Evolutionary conservation across 2,113 vertebrate species (phyloP), one percentile per base, ranked within the genome.

Genomic region (Xiphophorus maculatus): DNA sequence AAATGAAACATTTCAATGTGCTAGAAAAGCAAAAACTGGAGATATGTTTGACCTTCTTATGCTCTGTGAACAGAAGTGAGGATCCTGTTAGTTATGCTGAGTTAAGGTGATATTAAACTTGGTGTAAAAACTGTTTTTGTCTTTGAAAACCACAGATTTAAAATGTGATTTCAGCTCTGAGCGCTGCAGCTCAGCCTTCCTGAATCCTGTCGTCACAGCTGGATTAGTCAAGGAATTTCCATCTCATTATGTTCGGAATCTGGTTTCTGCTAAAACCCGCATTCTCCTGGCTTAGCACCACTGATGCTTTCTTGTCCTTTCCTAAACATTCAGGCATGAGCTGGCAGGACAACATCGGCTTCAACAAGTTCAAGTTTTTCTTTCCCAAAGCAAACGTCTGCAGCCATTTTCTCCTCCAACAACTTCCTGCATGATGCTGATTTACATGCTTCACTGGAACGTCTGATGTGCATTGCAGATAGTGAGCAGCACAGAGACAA

Each of bases 151-250:
- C 30, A 14, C n/a, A 63, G 28, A 74, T 14, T 13, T 42, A 3
- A 66, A 69, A 54, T 17, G 4, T 9, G 0, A 77, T 62, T 71
- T 73, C 30, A 66, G 32, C 12, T 76, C 44, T 76, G 67, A 73
- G 76, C 35, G 25, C 10, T 69, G 66, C 67, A 66, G 64, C 54
- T 63, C 58, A 1, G 64, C 25, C 63, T 65, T 42, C 28, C 66
- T 79, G 62, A 75, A 75, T 75, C 54, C 82, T 67, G 25, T 81
- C 73, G 84, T 81, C 85, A 78, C 80, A 85, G 81, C 74, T 60
- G 84, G 88, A 92, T 93, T 92, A 91, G 76, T 22, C 29, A 29
- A 90, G 76, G 90, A 90, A 92, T 92, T 91, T 93, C 80, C 70
- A 90, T 89, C 83, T 86, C 86, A 90, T 90, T 93, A 91, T 66